These are phyloP conservation scores for Cherax quadricarinatus DNA, from an alignment of 1,140 invertebrate genomes.

Conservation along the genomic window DNA sequence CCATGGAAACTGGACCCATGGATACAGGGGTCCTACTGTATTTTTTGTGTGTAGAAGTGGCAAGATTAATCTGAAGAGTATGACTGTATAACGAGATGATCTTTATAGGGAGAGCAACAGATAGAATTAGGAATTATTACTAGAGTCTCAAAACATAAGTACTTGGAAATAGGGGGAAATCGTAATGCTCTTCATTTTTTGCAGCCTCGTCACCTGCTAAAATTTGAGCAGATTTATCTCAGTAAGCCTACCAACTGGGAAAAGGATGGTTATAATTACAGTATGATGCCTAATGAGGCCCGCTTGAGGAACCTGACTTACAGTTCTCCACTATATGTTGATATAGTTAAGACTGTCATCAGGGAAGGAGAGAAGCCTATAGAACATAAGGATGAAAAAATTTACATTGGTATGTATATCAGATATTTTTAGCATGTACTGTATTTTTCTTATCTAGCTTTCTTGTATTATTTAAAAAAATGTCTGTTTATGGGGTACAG, in stretches of 20 bases:
- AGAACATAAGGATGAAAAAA: conserved; percentile 97
- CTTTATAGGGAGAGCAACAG: too few species aligned
- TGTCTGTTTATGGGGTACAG: too few species aligned
- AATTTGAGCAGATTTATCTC: conserved; percentile 99
- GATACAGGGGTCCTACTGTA: too few species aligned
- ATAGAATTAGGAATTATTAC: too few species aligned
- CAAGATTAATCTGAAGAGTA: too few species aligned
- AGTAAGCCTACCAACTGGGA: conserved; percentile 99
- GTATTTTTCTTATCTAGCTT: too few species aligned
- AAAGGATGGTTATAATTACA: conserved; percentile 98
- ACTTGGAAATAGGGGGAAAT: too few species aligned
- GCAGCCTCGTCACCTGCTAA: conserved; percentile 90
- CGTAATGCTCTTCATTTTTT: conserved; percentile 74
- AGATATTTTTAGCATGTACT: background rate
- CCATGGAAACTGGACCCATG: too few species aligned
- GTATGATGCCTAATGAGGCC: conserved; percentile 99
- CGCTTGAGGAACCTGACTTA: conserved; percentile 91
- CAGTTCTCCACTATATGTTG: conserved; percentile 98
- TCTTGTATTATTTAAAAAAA: too few species aligned
- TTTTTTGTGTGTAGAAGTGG: too few species aligned
- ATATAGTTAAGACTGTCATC: conserved; percentile 97
- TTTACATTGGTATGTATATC: conserved; percentile 88
- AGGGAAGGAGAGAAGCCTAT: conserved; percentile 93
- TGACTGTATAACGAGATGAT: too few species aligned
- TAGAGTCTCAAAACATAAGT: background rate